phyloP scores from a whole-genome alignment of 2,888 invertebrate species.

The Nephrotoma appendiculata region DNA sequence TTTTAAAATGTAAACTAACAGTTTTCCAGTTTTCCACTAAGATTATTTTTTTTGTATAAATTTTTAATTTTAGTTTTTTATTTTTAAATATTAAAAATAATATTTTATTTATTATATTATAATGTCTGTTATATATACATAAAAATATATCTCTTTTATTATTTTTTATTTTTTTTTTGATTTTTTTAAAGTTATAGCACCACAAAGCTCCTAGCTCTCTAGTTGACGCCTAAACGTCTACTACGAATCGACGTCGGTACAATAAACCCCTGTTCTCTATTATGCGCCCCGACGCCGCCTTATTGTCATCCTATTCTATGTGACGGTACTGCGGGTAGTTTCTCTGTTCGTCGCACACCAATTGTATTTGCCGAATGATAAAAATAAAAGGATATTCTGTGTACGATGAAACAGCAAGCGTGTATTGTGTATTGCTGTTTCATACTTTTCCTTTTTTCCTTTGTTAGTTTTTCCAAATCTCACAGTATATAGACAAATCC shows the following conservation, averaged over 20 bases:
- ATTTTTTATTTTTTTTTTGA: neutral
- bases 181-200: conserved; percentile 9
- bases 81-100: neutral
- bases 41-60: neutral
- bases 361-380: neutral
- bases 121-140: neutral
- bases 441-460: neutral
- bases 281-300: conserved; percentile 7
- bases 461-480: neutral
- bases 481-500: neutral
- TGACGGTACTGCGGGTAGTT: neutral
- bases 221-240: conserved; percentile 38
- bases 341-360: neutral
- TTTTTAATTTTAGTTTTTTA: neutral
- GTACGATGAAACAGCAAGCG: neutral
- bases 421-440: neutral
- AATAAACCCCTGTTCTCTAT: conserved; percentile 31
- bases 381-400: neutral
- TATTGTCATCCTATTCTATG: neutral
- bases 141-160: neutral
- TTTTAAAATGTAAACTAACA: neutral
- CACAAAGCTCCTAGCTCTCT: conserved; percentile 33
- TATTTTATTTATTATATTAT: neutral
- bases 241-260: conserved; percentile 34
- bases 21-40: neutral